Evolutionary conservation across 2,113 vertebrate species (phyloP), one percentile per base, ranked within the genome.

Genomic region (Sinocyclocheilus anophthalmus): DNA sequence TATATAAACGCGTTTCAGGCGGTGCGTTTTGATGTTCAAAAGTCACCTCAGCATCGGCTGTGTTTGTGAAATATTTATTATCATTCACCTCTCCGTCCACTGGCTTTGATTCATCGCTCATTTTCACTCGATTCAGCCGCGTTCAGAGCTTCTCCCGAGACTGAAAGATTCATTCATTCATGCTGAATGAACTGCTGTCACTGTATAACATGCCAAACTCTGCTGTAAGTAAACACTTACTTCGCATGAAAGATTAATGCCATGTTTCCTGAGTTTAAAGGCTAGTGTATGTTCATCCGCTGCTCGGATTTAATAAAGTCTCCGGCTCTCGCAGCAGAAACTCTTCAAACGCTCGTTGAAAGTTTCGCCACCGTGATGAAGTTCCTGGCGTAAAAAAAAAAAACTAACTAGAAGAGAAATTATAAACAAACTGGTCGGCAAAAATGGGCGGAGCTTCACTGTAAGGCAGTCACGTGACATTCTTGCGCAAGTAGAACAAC

Each of bases 1-100:
- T 87, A 91, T 95, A 97, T 84, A 98, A 69, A 18, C 85, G 93
- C 26, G 95, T 94, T 0, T 50, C 79, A 4, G 55, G 65, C 12
- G 53, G 65, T 26, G 45, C 1, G 9, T 26, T 24, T 5, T 11
- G 57, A 14, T 57, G 70, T 5, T 84, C 67, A 4, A 20, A 48
- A 26, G 22, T 8, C 65, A 53, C 45, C n/a, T 37, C 24, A 22
- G 4, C 45, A 13, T 83, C 63, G 22, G 9, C 3, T 81, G 80
- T 12, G 6, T 45, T 85, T 5, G 84, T 16, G 24, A 69, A 50
- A 67, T 72, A 39, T 30, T 42, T 76, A 33, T 83, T 72, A 22
- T 57, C 55, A 0, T 82, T 57, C 24, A 69, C 70, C 48, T 82
- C 84, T 20, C 61, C 3, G 22, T 77, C 48, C 81, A 22, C 2